Percentiles rank a stretch among this genome's conserved stretches.
Evolutionary conservation across 2,797 vertebrate species (phyloP).

Genomic region (Hoplostethus mediterraneus): DNA sequence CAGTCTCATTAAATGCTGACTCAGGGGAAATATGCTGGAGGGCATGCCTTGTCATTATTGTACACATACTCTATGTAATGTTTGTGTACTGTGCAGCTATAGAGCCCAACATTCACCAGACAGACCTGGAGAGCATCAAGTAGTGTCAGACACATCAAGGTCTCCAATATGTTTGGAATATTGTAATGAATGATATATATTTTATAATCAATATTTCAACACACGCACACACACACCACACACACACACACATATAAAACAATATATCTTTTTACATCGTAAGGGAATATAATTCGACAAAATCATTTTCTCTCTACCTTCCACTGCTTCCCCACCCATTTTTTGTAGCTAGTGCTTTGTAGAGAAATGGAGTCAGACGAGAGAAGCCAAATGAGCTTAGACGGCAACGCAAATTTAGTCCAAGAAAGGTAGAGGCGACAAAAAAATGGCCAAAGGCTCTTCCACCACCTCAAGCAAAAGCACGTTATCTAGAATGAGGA

Average conservation of each 20-base stretch:
- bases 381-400: conserved; percentile 48
- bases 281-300: background rate
- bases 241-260: too few species aligned
- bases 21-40: conserved; percentile 67
- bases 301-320: conserved; percentile 1
- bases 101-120: background rate
- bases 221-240: too few species aligned
- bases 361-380: conserved; percentile 43
- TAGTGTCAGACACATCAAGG: background rate
- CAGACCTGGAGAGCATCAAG: background rate
- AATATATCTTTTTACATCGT: too few species aligned
- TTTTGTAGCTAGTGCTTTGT: conserved; percentile 29
- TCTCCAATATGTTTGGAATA: too few species aligned
- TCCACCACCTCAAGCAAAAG: conserved; percentile 13
- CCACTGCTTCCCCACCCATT: conserved; percentile 16
- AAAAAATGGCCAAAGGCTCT: conserved; percentile 17
- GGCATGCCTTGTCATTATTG: conserved; percentile 50
- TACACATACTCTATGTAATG: conserved; percentile 6
- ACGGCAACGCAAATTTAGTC: conserved; percentile 32
- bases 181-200: too few species aligned
- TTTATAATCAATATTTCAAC: too few species aligned
- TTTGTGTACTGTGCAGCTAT: conserved; percentile 34
- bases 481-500: background rate
- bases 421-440: conserved; percentile 12
- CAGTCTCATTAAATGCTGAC: conserved; percentile 68